Evolutionary conservation across 2,797 vertebrate species (phyloP), one percentile per base, ranked within the genome.

Genomic region (Macroramphosus scolopax): DNA sequence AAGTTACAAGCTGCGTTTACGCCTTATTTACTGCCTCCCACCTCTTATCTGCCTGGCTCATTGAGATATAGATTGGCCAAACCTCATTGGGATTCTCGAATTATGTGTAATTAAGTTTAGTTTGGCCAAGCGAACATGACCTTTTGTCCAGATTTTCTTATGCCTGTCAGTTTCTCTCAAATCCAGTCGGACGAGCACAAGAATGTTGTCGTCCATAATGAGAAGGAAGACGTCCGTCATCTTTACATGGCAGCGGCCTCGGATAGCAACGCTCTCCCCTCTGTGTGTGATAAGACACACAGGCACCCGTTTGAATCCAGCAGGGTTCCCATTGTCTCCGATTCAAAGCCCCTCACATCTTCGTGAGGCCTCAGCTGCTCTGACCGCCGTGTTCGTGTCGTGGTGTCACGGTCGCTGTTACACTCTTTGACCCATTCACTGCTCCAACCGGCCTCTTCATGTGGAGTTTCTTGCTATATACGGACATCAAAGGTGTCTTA

Each of bases 71-170:
- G 81, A 86, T 87, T 72, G 71, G 36, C 40, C 40, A 58, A 80
- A 67, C 68, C 82, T 83, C 77, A n/a, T 46, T 39, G 72, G 83
- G 80, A 56, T 65, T 77, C 78, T 86, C 81, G 46, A 48, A 78
- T 85, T 80, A 77, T 63, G 40, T 78, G 69, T 84, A 78, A 83
- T 88, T 83, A 82, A 66, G 53, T 82, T 84, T 78, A 84, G 82
- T 83, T 83, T 75, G 55, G 68, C 70, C 22, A 57, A 28, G 52
- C 32, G 22, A 75, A 72, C 62, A 54, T 69, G 69, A 83, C 75
- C 78, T 82, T 78, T 61, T 51, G n/a, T 26, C 10, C 34, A 31
- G 63, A 58, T 59, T 68, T 54, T 51, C 31, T 50, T 53, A 36
- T 22, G 50, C 55, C 53, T 28, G 12, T 15, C 29, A 16, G 44